These are phyloP conservation scores for Cryptomyrus ogoouensis DNA, from an alignment of 2,113 vertebrate genomes.

Conservation along the genomic window DNA sequence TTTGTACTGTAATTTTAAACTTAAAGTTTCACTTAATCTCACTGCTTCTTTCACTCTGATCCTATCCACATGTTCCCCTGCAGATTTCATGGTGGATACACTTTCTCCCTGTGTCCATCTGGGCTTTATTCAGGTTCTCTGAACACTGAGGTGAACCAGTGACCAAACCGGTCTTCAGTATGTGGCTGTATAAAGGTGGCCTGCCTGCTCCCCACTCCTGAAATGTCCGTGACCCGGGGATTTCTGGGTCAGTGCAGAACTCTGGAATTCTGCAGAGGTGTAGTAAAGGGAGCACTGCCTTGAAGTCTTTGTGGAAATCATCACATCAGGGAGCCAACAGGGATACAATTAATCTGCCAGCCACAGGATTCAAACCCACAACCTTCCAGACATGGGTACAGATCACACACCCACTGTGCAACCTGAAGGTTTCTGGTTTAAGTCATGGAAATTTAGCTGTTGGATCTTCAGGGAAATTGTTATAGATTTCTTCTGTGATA, in stretches of 20 bases:
- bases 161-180: neutral
- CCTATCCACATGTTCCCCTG: neutral
- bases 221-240: neutral
- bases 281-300: neutral
- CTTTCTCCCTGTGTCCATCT: neutral
- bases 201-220: neutral
- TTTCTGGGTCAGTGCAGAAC: neutral
- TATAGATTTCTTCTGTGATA: neutral
- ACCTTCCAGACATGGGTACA: neutral
- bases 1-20: neutral
- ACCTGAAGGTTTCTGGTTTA: neutral
- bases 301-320: neutral
- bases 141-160: neutral
- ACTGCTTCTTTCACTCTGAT: neutral
- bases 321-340: neutral
- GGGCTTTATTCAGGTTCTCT: neutral
- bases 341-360: neutral
- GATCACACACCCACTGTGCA: neutral
- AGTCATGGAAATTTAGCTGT: neutral
- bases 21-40: neutral
- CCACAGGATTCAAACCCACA: neutral
- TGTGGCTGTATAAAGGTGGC: neutral
- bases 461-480: neutral
- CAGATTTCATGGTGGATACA: neutral
- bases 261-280: neutral